phyloP scores from a whole-genome alignment of 2,113 vertebrate species.

The Limnothrissa miodon region DNA sequence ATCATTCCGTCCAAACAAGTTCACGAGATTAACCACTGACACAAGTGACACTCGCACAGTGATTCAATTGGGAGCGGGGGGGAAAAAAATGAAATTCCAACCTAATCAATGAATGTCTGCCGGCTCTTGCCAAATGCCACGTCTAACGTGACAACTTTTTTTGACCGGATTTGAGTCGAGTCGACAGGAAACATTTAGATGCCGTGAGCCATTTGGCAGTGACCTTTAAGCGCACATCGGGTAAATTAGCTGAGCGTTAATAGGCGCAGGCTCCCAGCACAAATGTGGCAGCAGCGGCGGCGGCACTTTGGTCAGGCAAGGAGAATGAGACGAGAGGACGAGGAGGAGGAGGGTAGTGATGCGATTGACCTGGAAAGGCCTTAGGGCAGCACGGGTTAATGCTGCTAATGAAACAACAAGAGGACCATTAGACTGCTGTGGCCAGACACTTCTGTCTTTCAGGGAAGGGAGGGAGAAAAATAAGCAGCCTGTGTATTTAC shows the following conservation, averaged over 20 bases:
- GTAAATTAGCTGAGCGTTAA: background rate
- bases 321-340: no score
- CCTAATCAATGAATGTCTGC: background rate
- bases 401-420: background rate
- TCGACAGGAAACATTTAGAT: background rate
- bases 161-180: background rate
- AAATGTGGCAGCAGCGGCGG: background rate
- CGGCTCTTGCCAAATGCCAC: background rate
- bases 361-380: background rate
- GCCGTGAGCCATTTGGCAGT: background rate
- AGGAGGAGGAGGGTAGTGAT: no score
- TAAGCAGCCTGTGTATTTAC: no score
- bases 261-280: background rate
- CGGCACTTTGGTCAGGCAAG: no score
- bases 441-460: background rate
- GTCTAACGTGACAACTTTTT: background rate
- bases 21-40: background rate
- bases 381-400: background rate
- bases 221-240: background rate
- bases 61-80: no score
- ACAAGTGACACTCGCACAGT: background rate
- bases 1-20: background rate
- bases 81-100: background rate
- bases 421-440: background rate
- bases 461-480: no score